phyloP scores from a whole-genome alignment of 2,113 vertebrate genomes.

The Xiphophorus hellerii region DNA sequence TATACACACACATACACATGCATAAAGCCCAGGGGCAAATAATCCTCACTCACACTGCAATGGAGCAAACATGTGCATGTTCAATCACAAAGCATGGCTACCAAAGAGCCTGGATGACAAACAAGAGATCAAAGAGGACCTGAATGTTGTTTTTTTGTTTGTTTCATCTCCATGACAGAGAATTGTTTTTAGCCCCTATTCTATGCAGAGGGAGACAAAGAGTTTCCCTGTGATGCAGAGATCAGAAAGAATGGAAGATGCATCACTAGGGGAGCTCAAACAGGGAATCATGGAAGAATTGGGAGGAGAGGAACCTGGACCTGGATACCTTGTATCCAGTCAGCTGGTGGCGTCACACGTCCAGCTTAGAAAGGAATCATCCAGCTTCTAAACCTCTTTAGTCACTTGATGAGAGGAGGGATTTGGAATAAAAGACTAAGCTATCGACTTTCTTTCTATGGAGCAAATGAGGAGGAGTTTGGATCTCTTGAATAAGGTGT shows the following conservation, averaged over 20 bases:
- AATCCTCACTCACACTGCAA: not conserved
- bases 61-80: not conserved
- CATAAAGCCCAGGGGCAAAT: conserved; percentile 2
- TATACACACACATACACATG: not conserved
- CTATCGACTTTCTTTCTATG: too few relatives aligned
- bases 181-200: conserved; percentile 23
- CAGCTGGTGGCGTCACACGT: not conserved
- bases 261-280: conserved; percentile 2
- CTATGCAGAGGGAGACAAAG: conserved; percentile 27
- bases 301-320: not conserved
- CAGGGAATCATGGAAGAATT: conserved; percentile 15
- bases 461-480: not conserved
- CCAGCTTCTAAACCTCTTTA: not conserved
- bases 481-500: not conserved
- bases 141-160: conserved; percentile 9
- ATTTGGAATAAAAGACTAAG: not conserved
- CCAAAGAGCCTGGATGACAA: conserved; percentile 23
- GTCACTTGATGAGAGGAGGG: not conserved
- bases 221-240: conserved; percentile 19
- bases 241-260: conserved; percentile 40
- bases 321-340: not conserved
- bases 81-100: not conserved
- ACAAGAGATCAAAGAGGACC: conserved; percentile 48
- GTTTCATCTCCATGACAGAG: conserved; percentile 28
- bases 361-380: not conserved